Evolutionary conservation across 2,888 invertebrate species (phyloP).

Genomic region (Cryptus viduatorius): DNA sequence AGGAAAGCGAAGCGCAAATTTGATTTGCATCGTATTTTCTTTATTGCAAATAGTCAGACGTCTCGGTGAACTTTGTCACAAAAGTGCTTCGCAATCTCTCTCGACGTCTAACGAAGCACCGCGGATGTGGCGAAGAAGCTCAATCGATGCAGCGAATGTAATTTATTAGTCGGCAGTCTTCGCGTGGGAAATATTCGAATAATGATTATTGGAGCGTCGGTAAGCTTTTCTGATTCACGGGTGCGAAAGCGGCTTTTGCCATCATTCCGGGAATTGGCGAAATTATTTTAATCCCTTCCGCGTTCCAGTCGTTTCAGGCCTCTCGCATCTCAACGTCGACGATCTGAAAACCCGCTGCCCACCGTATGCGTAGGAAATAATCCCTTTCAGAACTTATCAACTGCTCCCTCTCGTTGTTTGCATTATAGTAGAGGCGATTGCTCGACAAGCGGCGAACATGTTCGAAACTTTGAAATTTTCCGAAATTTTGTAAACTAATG

Average conservation of each 20-base stretch:
- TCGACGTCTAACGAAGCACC: too few relatives aligned
- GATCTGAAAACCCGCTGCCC: neutral
- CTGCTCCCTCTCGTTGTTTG: neutral
- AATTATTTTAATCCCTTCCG: neutral
- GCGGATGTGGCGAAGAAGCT: too few relatives aligned
- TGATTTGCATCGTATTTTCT: too few relatives aligned
- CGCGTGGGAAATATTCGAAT: neutral
- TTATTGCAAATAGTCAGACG: too few relatives aligned
- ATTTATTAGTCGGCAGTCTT: neutral
- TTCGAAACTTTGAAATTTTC: constrained; percentile 54
- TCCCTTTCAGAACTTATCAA: constrained; percentile 48
- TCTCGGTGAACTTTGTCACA: too few relatives aligned
- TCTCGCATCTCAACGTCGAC: neutral
- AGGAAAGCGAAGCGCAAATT: too few relatives aligned
- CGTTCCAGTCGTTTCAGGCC: neutral
- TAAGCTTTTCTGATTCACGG: neutral
- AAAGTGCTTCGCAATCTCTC: neutral
- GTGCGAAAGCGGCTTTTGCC: too few relatives aligned
- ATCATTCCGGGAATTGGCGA: too few relatives aligned
- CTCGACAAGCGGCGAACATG: neutral
- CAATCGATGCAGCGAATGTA: neutral
- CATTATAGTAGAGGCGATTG: constrained; percentile 42
- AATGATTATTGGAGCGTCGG: neutral
- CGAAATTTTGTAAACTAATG: constrained; percentile 55
- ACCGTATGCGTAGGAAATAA: constrained; percentile 34